phyloP scores from a whole-genome alignment of 1,140 invertebrate genomes.

The Zaprionus davidi region DNA sequence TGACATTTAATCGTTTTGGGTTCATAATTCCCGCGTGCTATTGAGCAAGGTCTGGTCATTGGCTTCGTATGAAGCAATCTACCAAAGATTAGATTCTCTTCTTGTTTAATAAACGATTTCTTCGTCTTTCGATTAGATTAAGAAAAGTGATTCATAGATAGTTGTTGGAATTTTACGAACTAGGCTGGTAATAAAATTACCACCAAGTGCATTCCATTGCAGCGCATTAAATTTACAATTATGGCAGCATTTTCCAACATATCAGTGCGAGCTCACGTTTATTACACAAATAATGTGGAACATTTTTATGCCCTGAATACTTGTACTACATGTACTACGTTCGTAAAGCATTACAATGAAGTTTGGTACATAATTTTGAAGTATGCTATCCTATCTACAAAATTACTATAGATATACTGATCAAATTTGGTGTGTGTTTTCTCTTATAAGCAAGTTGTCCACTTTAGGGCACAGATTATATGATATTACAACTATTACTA shows the following conservation, averaged over 20 bases:
- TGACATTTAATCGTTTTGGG: conserved; percentile 73
- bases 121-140: conserved; percentile 34
- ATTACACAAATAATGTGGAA: conserved; percentile 7
- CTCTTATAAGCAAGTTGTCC: too few species aligned
- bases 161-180: neutral
- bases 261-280: conserved; percentile 17
- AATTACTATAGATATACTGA: too few species aligned
- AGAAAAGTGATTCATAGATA: conserved; percentile 23
- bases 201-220: neutral
- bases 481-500: too few species aligned
- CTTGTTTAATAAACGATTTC: neutral
- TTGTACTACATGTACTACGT: too few species aligned
- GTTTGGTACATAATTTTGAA: too few species aligned
- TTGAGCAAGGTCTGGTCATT: conserved; percentile 52
- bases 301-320: neutral
- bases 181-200: conserved; percentile 1
- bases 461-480: too few species aligned
- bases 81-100: conserved; percentile 21
- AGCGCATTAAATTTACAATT: conserved; percentile 14
- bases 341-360: too few species aligned
- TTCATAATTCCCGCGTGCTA: conserved; percentile 21
- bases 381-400: too few species aligned
- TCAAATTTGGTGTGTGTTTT: too few species aligned
- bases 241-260: conserved; percentile 1
- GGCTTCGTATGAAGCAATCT: conserved; percentile 25